phyloP scores from a whole-genome alignment of 2,888 invertebrate genomes.

The Limulus polyphemus region DNA sequence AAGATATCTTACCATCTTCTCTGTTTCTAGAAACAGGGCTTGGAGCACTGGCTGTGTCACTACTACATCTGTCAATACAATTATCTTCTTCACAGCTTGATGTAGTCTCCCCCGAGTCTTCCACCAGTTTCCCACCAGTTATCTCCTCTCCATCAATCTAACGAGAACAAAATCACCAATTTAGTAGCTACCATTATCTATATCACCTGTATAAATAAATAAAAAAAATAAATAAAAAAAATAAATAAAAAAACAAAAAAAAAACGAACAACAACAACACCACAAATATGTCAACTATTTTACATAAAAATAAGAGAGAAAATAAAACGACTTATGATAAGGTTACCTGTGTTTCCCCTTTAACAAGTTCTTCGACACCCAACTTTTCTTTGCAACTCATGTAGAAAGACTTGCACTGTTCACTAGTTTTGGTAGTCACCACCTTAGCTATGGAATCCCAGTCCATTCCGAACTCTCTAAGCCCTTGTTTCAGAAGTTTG shows the following conservation, averaged over 20 bases:
- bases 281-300: too few species aligned
- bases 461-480: conserved; percentile 55
- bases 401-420: conserved; percentile 68
- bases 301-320: too few species aligned
- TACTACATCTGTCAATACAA: conserved; percentile 29
- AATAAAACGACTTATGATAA: too few species aligned
- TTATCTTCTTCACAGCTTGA: conserved; percentile 62
- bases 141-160: too few species aligned
- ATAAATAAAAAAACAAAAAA: too few species aligned
- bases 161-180: too few species aligned
- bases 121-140: conserved; percentile 41
- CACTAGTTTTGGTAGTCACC: conserved; percentile 54
- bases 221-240: too few species aligned
- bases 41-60: conserved; percentile 42
- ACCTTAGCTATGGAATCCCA: conserved; percentile 60
- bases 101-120: conserved; percentile 71
- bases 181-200: too few species aligned
- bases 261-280: too few species aligned
- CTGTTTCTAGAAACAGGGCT: conserved; percentile 20
- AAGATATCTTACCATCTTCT: too few species aligned
- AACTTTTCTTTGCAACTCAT: conserved; percentile 63
- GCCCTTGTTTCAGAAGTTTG: conserved; percentile 46
- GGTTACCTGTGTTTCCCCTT: too few species aligned
- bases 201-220: too few species aligned
- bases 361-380: conserved; percentile 46